These are phyloP conservation scores for Neoscelio sp. DNA, from an alignment of 2,888 invertebrate genomes.

Conservation along the genomic window DNA sequence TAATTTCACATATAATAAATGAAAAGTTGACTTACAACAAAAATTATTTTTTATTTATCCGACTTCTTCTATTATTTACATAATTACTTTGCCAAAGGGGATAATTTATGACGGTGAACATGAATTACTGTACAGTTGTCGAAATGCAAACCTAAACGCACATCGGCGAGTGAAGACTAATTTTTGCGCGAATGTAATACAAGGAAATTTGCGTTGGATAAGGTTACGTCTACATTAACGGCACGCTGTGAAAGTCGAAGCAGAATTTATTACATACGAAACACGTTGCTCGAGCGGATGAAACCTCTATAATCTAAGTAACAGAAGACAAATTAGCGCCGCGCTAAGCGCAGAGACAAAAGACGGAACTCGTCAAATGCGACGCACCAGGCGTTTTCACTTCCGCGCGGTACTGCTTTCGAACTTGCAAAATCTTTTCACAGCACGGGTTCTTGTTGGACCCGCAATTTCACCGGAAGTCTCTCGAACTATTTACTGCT, in stretches of 20 bases:
- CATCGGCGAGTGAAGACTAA: no score
- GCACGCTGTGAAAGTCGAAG: constrained; percentile 16
- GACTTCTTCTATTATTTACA: no score
- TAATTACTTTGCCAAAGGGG: no score
- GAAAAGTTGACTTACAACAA: no score
- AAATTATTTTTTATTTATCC: no score
- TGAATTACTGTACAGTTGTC: no score
- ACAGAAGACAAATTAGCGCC: constrained; percentile 38
- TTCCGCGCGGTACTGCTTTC: constrained; percentile 19
- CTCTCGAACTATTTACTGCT: constrained; percentile 49
- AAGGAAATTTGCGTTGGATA: no score
- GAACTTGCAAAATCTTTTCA: constrained; percentile 27
- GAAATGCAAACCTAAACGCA: no score
- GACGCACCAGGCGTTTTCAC: background rate
- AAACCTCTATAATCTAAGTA: constrained; percentile 46
- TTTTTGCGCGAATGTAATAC: no score
- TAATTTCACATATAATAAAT: no score
- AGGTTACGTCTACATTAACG: constrained; percentile 39
- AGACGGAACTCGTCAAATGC: constrained; percentile 6
- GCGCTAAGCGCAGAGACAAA: constrained; percentile 42
- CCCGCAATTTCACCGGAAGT: constrained; percentile 39
- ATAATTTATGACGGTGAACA: no score
- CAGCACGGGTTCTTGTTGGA: constrained; percentile 27
- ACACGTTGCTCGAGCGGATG: constrained; percentile 19
- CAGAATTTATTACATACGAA: constrained; percentile 39